phyloP scores from a whole-genome alignment of 2,113 vertebrate species.

The Aix galericulata region DNA sequence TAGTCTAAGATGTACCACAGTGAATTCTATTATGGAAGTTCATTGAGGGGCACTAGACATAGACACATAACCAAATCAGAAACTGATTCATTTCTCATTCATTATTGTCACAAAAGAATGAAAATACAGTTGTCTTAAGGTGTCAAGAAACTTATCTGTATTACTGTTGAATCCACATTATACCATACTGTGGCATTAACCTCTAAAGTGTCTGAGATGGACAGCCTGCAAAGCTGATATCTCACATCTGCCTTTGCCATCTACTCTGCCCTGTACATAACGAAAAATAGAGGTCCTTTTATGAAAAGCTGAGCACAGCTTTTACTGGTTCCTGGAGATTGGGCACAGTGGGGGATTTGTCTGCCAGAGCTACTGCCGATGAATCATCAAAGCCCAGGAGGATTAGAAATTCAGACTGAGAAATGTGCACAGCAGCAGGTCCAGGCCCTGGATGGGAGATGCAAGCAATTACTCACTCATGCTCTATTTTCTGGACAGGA shows the following conservation, averaged over 20 bases:
- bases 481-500: not conserved
- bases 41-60: not conserved
- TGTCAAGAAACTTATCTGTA: not conserved
- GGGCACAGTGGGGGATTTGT: not conserved
- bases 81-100: no score
- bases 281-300: not conserved
- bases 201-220: fast-evolving
- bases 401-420: not conserved
- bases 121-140: not conserved
- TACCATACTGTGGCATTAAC: not conserved
- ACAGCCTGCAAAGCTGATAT: not conserved
- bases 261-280: not conserved
- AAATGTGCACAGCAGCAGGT: not conserved
- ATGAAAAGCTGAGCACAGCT: not conserved
- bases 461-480: not conserved
- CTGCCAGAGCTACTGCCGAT: not conserved
- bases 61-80: not conserved
- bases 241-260: not conserved
- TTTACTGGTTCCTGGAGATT: not conserved
- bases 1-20: not conserved
- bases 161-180: not conserved
- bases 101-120: not conserved
- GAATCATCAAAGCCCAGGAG: not conserved
- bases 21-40: not conserved
- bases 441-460: not conserved